Conservation (phyloP, 2,888 invertebrate species). For the Diachrysia chrysitis region DNA sequence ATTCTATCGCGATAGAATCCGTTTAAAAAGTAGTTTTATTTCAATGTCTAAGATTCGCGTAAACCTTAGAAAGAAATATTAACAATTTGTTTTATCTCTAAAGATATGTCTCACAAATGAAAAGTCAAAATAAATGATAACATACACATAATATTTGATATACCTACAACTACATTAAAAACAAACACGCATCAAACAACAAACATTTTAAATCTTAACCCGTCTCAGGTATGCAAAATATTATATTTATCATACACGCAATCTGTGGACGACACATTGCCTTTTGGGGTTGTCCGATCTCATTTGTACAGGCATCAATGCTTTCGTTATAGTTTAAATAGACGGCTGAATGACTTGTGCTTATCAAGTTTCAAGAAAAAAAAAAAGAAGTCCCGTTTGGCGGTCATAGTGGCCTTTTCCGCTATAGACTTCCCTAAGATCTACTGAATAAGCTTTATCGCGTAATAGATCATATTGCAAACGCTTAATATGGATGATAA, state of each 20-base stretch:
- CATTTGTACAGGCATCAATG: conserved; percentile 66
- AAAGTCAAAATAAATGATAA: not conserved
- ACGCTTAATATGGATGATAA: not conserved
- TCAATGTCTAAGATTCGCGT: too few species aligned
- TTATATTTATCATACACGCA: not conserved
- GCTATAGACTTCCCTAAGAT: not conserved
- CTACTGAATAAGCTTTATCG: not conserved
- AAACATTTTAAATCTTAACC: not conserved
- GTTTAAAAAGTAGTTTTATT: too few species aligned
- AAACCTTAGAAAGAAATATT: too few species aligned
- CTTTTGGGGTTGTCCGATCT: conserved; percentile 76
- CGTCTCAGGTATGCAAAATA: not conserved
- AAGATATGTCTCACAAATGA: too few species aligned
- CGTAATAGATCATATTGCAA: not conserved
- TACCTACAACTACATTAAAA: too few species aligned
- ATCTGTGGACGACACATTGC: conserved; percentile 66
- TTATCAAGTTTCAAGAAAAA: conserved; percentile 9
- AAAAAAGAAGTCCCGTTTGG: not conserved
- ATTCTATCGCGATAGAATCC: too few species aligned
- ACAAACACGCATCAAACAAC: not conserved
- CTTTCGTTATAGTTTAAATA: conserved; percentile 23
- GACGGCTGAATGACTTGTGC: conserved; percentile 10
- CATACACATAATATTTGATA: too few species aligned
- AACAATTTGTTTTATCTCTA: too few species aligned
- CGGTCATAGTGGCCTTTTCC: not conserved